Base-by-base conservation (phyloP, 1,140 invertebrate species). In the Zaprionus inermis region DNA sequence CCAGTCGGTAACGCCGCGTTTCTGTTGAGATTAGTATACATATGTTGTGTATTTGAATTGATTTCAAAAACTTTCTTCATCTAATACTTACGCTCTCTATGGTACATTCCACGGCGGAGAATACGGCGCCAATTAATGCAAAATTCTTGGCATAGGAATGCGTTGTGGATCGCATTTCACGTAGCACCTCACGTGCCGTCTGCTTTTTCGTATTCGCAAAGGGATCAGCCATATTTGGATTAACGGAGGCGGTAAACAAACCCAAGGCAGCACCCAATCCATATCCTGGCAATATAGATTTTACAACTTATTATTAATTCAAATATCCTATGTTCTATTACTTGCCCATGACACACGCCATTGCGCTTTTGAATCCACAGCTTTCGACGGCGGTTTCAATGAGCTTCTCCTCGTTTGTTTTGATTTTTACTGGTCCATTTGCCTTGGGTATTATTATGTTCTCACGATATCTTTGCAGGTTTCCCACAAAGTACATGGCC, bases 81-180 rank as follows among this genome's bases (percentile, higher is more conserved):
- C 5, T 1, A 12, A 7, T 11, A 93, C 93, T 93, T 93, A 97
- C 97, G 63, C 95, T 95, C 95, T 99, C 98, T 91, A 99, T 97
- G 18, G 95, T 94, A 92, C 98, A 99, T 93, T 99, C 98, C 10
- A 98, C 95, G 7, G 95, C 96, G 32, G 98, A 96, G 93, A 99
- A 99, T 55, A 99, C 94, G 20, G 96, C 95, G 63, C 98, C 99
- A 78, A 99, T 94, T 52, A 98, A 93, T 18, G 98, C 98, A 95
- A 99, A 99, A 93, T 99, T 99, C 93, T 99, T 99, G 0, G 97
- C 98, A 93, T 99, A 99, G 59, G 97, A 95, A 44, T 98, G 91
- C 57, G 97, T 98, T 6, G 98, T 96, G 0, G 93, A 94, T 93
- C 97, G 97, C 97, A 99, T 98, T 93, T 99, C 99, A 49, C 95